Conservation (phyloP, 2,888 invertebrate genomes). For the Candidula unifasciata region DNA sequence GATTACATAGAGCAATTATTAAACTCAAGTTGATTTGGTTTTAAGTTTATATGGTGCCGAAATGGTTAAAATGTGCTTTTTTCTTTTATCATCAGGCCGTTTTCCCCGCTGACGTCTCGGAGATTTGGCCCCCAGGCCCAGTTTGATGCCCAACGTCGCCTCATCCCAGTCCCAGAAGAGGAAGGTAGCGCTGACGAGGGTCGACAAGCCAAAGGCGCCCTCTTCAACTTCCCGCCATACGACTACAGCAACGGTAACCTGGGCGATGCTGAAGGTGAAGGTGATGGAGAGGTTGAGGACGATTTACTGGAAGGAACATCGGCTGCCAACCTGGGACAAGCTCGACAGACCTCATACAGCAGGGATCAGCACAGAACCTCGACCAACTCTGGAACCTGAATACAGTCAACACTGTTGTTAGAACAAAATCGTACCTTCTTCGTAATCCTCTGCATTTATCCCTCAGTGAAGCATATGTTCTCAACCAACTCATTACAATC, state of each 20-base stretch:
- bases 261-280: constrained; percentile 38
- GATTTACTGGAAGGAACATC: constrained; percentile 12
- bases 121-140: constrained; percentile 49
- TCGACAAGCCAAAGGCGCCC: constrained; percentile 49
- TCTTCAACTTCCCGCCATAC: constrained; percentile 47
- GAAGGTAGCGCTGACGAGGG: constrained; percentile 55
- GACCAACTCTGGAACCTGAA: constrained; percentile 16
- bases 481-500: too few relatives aligned
- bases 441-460: too few relatives aligned
- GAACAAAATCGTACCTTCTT: too few relatives aligned
- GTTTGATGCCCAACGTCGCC: constrained; percentile 53
- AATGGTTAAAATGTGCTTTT: background rate
- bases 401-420: too few relatives aligned
- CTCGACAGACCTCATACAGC: background rate
- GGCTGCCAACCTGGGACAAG: constrained; percentile 8
- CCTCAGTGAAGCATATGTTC: too few relatives aligned
- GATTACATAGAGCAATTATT: too few relatives aligned
- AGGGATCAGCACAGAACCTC: background rate
- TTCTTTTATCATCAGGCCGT: constrained; percentile 44
- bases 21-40: background rate
- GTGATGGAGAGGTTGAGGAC: constrained; percentile 17
- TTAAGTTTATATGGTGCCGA: background rate
- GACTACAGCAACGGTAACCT: constrained; percentile 24
- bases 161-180: constrained; percentile 56
- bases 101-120: constrained; percentile 49